phyloP scores from a whole-genome alignment of 2,113 vertebrate species.

The Pangasianodon hypophthalmus region DNA sequence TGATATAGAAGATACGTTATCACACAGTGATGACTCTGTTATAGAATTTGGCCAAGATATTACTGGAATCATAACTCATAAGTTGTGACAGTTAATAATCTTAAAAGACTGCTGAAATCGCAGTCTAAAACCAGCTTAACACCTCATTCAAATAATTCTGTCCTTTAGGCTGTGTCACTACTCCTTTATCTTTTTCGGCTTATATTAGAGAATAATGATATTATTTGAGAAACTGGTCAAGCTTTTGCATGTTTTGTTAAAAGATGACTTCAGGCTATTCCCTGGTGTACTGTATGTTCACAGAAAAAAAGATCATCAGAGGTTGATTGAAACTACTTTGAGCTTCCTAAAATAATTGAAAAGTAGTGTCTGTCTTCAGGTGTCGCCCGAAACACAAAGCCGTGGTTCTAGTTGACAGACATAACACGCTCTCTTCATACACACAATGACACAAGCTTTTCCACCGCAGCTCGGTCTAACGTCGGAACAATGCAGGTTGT shows the following conservation, averaged over 20 bases:
- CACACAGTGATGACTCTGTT: background rate
- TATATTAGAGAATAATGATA: background rate
- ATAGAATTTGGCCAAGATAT: background rate
- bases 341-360: background rate
- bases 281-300: no score
- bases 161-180: background rate
- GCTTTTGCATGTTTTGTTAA: no score
- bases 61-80: background rate
- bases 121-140: no score
- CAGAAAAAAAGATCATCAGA: background rate
- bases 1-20: background rate
- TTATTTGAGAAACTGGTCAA: no score
- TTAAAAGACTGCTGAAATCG: no score
- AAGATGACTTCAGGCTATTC: no score
- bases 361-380: background rate
- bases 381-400: background rate
- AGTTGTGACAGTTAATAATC: no score
- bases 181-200: no score
- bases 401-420: background rate
- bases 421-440: background rate
- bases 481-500: constrained; percentile 43
- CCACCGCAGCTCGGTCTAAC: background rate
- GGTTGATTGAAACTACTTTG: background rate
- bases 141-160: no score
- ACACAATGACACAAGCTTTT: constrained; percentile 15